Evolutionary conservation across 2,888 invertebrate species (phyloP).

Genomic region (Diarsia mendica): DNA sequence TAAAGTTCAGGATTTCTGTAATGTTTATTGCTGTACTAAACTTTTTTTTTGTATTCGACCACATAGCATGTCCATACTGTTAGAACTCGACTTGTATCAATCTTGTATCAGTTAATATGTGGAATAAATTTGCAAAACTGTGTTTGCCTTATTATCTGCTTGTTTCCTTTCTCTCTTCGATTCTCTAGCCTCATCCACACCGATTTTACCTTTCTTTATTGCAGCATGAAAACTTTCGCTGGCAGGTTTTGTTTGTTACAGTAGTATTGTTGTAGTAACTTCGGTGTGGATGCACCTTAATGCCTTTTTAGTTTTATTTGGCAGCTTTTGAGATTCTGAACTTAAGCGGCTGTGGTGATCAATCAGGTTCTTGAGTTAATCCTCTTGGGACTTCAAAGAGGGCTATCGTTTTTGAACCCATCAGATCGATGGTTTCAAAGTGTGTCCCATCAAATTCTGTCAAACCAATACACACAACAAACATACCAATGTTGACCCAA

Average conservation of each 20-base stretch:
- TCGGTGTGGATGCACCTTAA: neutral
- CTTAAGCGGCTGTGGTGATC: neutral
- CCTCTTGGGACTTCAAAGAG: too few relatives aligned
- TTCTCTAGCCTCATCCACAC: neutral
- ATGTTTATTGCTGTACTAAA: conserved; percentile 88
- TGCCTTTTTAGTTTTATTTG: neutral
- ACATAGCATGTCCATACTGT: conserved; percentile 89
- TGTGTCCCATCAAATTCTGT: too few relatives aligned
- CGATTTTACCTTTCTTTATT: neutral
- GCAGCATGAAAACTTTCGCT: neutral
- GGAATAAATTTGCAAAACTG: conserved; percentile 91
- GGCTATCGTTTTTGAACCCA: too few relatives aligned
- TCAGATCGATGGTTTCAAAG: too few relatives aligned
- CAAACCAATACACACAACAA: too few relatives aligned
- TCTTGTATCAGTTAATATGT: conserved; percentile 89
- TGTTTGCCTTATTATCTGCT: conserved; percentile 89
- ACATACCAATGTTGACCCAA: too few relatives aligned
- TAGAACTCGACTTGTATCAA: conserved; percentile 89
- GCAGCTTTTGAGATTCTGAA: neutral
- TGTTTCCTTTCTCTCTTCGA: conserved; percentile 74
- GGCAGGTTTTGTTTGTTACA: neutral
- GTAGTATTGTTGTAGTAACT: neutral
- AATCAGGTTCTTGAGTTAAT: neutral
- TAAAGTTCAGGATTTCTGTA: conserved; percentile 89
- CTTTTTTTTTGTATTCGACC: conserved; percentile 86